Evolutionary conservation across 2,797 vertebrate genomes (phyloP).

Genomic region (Esox masquinongy): DNA sequence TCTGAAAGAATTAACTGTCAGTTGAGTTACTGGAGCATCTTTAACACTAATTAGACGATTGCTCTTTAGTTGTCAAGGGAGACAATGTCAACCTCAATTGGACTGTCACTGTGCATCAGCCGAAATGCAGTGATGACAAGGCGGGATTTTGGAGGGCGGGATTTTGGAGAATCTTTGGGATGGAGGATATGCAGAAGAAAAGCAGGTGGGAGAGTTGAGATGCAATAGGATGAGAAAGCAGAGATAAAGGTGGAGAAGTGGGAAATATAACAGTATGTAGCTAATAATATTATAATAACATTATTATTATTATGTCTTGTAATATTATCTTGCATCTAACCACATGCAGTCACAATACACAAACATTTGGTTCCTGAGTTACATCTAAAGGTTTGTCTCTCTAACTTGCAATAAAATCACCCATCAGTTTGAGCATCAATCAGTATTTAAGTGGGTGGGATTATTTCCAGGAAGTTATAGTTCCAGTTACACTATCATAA

Average conservation of each 20-base stretch:
- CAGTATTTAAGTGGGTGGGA: background rate
- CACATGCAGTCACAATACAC: background rate
- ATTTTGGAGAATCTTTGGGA: slow-evolving; percentile 37
- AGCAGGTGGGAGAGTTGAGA: slow-evolving; percentile 1
- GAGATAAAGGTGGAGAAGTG: slow-evolving; percentile 23
- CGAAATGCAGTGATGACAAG: slow-evolving; percentile 47
- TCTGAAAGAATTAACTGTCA: slow-evolving; percentile 65
- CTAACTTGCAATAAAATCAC: background rate
- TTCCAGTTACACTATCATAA: background rate
- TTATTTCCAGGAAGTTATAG: background rate
- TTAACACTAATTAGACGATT: slow-evolving; percentile 56
- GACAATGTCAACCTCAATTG: slow-evolving; percentile 62
- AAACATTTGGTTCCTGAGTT: background rate
- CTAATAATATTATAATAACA: too few species aligned
- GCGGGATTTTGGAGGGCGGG: slow-evolving; percentile 50
- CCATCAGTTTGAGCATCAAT: background rate
- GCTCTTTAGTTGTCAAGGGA: slow-evolving; percentile 54
- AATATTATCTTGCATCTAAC: background rate
- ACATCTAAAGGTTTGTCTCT: background rate
- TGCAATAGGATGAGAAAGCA: slow-evolving; percentile 10
- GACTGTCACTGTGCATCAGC: slow-evolving; percentile 66
- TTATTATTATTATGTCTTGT: too few species aligned
- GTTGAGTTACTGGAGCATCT: slow-evolving; percentile 62
- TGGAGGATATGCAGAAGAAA: background rate
- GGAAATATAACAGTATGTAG: background rate